Conservation (phyloP, 2,888 invertebrate genomes). For the Agonopterix arenella region DNA sequence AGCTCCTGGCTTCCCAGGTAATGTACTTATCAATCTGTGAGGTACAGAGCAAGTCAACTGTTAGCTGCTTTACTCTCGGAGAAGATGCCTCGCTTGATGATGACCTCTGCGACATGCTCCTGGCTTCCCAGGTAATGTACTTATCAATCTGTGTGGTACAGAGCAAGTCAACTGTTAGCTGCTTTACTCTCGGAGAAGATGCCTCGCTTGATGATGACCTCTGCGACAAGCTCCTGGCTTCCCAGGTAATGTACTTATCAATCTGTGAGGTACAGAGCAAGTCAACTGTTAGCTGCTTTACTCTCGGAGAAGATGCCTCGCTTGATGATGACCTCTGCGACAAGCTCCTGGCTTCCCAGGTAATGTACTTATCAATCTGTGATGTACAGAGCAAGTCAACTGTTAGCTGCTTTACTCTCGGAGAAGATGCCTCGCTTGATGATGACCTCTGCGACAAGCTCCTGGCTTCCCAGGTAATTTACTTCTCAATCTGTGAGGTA, state of each 20-base stretch:
- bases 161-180: conserved; percentile 87
- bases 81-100: too few species aligned
- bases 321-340: too few species aligned
- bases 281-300: too few species aligned
- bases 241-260: conserved; percentile 69
- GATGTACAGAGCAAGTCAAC: conserved; percentile 85
- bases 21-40: conserved; percentile 5
- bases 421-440: conserved; percentile 85
- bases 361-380: too few species aligned
- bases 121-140: too few species aligned
- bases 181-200: conserved; percentile 84
- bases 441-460: conserved; percentile 86
- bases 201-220: conserved; percentile 86
- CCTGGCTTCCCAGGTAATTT: conserved; percentile 78
- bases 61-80: too few species aligned
- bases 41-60: too few species aligned
- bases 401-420: conserved; percentile 85
- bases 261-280: too few species aligned
- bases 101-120: too few species aligned
- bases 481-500: too few species aligned
- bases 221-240: conserved; percentile 82
- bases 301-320: too few species aligned
- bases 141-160: conserved; percentile 80
- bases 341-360: too few species aligned
- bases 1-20: conserved; percentile 82